These are phyloP conservation scores for Drosophila persimilis DNA, from an alignment of 1,140 invertebrate species.

Conservation along the genomic window DNA sequence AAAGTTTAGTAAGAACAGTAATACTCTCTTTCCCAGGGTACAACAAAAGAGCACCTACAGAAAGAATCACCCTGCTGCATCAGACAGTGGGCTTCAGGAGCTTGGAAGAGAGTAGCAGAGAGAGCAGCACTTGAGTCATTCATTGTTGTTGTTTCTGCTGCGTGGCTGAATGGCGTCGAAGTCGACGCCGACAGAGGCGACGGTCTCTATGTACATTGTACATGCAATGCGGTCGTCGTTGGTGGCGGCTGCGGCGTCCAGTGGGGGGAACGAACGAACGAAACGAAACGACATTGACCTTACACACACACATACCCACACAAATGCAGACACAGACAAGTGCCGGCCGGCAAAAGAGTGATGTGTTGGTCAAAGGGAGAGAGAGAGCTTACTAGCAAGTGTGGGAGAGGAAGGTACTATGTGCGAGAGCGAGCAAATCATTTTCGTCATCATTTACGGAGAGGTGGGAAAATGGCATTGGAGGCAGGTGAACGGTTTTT, in stretches of 20 bases:
- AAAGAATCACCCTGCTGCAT: conserved; percentile 51
- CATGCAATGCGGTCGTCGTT: conserved; percentile 50
- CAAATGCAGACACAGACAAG: conserved; percentile 9
- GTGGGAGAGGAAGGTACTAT: conserved; percentile 11
- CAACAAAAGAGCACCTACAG: conserved; percentile 1
- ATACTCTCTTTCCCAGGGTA: no score
- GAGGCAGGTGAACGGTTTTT: conserved; percentile 54
- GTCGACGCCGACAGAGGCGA: conserved; percentile 5
- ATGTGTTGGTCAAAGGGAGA: conserved; percentile 27
- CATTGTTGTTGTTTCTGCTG: conserved; percentile 36
- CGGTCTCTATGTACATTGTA: conserved; percentile 65
- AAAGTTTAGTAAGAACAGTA: no score
- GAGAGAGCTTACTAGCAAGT: conserved; percentile 3
- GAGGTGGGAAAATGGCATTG: conserved; percentile 26
- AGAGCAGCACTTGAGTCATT: conserved; percentile 68
- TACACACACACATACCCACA: conserved; percentile 49
- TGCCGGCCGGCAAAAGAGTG: conserved; percentile 43
- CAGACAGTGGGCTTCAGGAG: background rate
- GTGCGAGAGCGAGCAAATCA: conserved; percentile 38
- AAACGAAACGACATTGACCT: conserved; percentile 79
- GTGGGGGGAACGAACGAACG: conserved; percentile 26
- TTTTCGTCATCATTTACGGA: conserved; percentile 70
- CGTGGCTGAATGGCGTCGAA: conserved; percentile 45
- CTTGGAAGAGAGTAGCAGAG: conserved; percentile 20
- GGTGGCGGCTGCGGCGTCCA: background rate